Base-by-base conservation (phyloP, 2,113 vertebrate species). In the Macquaria australasica region DNA sequence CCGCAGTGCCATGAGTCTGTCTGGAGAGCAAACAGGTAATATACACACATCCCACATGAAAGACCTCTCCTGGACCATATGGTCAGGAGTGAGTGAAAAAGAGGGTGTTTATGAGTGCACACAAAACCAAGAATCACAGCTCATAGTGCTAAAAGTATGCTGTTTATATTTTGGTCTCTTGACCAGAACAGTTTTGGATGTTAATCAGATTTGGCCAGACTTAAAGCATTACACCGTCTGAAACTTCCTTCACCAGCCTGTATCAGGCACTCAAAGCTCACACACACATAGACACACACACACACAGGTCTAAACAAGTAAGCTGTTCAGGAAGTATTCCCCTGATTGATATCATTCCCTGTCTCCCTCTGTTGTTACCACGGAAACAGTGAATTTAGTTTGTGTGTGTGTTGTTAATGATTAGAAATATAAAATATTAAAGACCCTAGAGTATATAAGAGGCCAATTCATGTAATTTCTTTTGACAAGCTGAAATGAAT, bases 1-100 rank as follows among this genome's bases (percentile, higher is more conserved):
- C 91, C 97, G 97, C 95, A 99, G 98, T 83, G 97, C 97, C 68
- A 96, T 97, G 81, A 97, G 97, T 43, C 94, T 99, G 94, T 96
- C 97, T 87, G 98, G 97, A 96, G 97, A 99, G 16, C 90, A 93
- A 85, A 76, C 97, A 96, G 98, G 98, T 99, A 98, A 86, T 31
- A 56, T 14, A 86, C 84, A 77, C 78, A 55, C 53, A 66, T 53
- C n/a, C n/a, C 18, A 9, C 10, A 5, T 34, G 2, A 43, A n/a
- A 25, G 31, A 37, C 21, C 21, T 28, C 48, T 25, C 34, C 1
- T 18, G 0, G 25, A 5, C 48, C 6, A 12, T 37, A 39, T 5
- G 50, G n/a, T 53, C 59, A 63, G 34, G 9, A 28, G 2, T 2
- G 8, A 21, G 39, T 7, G 20, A 20, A 12, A 28, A 5, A 4